A percentile compares a stretch with the other conserved stretches of the same genome.
phyloP scores from a whole-genome alignment of 2,113 vertebrate genomes.

The Rhineura floridana region DNA sequence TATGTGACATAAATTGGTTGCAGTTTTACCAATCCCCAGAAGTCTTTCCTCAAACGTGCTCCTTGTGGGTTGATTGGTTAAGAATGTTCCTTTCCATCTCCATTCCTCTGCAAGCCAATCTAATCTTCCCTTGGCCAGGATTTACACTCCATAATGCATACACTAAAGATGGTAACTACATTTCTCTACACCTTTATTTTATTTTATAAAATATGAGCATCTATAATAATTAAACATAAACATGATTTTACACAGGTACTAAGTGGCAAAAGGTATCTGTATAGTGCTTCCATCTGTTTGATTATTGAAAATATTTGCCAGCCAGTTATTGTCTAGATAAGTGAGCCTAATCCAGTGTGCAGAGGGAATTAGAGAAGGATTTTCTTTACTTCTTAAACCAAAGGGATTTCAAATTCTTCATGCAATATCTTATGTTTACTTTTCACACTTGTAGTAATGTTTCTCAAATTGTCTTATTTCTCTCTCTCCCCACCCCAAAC shows the following conservation, averaged over 20 bases:
- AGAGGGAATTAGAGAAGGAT: neutral
- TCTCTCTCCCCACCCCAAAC: conserved; percentile 8
- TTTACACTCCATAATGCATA: conserved; percentile 16
- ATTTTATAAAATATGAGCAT: neutral
- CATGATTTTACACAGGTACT: neutral
- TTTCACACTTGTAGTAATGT: neutral
- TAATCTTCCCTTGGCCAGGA: conserved; percentile 28
- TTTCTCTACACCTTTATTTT: conserved; percentile 25
- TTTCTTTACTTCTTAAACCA: neutral
- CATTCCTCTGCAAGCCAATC: conserved; percentile 35
- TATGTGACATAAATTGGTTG: conserved; percentile 65
- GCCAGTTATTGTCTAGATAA: neutral
- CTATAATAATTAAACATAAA: conserved; percentile 4
- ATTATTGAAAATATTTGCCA: neutral
- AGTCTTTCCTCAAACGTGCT: conserved; percentile 37
- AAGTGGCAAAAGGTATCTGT: neutral
- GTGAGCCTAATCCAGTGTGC: neutral
- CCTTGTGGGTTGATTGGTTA: conserved; percentile 51
- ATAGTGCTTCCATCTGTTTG: neutral
- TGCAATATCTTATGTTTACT: neutral
- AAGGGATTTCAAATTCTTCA: conserved; percentile 2
- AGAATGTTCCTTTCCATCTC: conserved; percentile 45
- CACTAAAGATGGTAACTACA: neutral
- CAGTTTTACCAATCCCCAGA: conserved; percentile 56
- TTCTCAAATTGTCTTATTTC: neutral